Evolutionary conservation across 37 sponge, comb jelly and placozoan genomes (phyloP).

Genomic region (Halisarca cf. caerulea): DNA sequence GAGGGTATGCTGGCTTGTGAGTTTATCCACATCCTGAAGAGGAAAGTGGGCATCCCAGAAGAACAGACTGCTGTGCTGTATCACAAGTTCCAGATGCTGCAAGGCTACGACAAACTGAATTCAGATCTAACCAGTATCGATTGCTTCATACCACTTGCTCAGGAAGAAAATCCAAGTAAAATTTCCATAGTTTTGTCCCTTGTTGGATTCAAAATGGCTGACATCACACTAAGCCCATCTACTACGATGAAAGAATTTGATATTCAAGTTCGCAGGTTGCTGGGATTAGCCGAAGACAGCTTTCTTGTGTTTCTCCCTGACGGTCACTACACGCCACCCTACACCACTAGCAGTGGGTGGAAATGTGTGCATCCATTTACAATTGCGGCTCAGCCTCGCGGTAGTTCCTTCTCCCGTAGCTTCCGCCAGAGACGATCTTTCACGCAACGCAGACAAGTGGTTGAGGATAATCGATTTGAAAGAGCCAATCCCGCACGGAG

Average conservation of each 20-base stretch:
- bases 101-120: not conserved
- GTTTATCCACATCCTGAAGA: conserved; percentile 25
- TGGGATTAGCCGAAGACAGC: conserved; percentile 30
- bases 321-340: conserved; percentile 43
- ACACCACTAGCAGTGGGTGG: conserved; percentile 41
- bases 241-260: conserved; percentile 57
- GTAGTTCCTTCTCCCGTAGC: conserved; percentile 37
- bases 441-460: not conserved
- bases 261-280: conserved; percentile 8
- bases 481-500: not conserved
- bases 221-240: conserved; percentile 18
- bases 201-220: conserved; percentile 28
- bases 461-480: not conserved
- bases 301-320: conserved; percentile 49
- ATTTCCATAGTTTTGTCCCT: conserved; percentile 39
- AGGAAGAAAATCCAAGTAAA: not conserved
- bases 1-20: conserved; percentile 40
- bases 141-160: conserved; percentile 40
- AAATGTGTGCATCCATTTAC: conserved; percentile 52
- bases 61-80: conserved; percentile 25
- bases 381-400: conserved; percentile 18
- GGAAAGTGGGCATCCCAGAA: conserved; percentile 1
- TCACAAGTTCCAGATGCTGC: conserved; percentile 16
- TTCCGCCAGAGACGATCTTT: conserved; percentile 12
- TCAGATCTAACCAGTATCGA: not conserved